These are phyloP conservation scores for Agrotis segetum DNA, from an alignment of 2,888 invertebrate species.

Conservation along the genomic window DNA sequence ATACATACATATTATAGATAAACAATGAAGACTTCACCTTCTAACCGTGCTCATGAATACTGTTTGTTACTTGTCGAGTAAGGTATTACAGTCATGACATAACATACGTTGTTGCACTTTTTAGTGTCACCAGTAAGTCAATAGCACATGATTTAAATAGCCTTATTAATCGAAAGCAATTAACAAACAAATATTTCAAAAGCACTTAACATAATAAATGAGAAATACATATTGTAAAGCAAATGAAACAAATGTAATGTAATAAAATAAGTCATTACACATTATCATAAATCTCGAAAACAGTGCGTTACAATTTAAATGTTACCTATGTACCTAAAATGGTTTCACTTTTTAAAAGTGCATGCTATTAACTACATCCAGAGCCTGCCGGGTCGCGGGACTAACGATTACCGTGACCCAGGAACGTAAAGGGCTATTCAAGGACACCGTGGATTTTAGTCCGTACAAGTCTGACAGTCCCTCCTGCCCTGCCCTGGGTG, in stretches of 20 bases:
- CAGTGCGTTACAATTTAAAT: conserved; percentile 62
- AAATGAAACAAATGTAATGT: conserved; percentile 19
- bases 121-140: no score
- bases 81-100: not conserved
- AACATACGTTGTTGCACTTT: no score
- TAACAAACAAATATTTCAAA: conserved; percentile 20
- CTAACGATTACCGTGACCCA: no score
- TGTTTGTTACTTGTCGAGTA: not conserved
- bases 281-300: conserved; percentile 48
- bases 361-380: conserved; percentile 47
- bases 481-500: no score
- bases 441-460: no score
- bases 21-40: not conserved
- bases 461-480: no score
- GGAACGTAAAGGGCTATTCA: no score
- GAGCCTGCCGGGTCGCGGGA: no score
- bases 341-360: conserved; percentile 54
- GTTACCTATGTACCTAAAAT: conserved; percentile 61
- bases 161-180: not conserved
- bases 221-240: conserved; percentile 24
- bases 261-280: conserved; percentile 33
- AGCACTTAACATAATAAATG: conserved; percentile 21
- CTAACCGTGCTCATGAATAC: not conserved
- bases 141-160: no score
- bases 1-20: no score